Evolutionary conservation across 2,888 invertebrate species (phyloP).

Genomic region (Adineta ricciae): DNA sequence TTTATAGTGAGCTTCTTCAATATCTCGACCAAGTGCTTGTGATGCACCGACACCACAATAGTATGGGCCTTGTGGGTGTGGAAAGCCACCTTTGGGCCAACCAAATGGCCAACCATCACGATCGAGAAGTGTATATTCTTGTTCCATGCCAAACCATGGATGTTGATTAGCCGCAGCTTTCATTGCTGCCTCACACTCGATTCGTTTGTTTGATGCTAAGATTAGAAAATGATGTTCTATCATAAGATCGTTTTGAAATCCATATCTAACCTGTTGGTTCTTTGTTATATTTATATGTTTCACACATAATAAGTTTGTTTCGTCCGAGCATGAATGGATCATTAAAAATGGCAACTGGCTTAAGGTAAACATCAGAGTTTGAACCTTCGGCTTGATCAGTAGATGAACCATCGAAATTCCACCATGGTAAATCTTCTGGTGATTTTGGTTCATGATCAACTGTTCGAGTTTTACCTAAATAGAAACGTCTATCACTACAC

Average conservation of each 20-base stretch:
- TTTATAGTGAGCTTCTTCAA: slow-evolving; percentile 31
- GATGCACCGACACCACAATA: slow-evolving; percentile 34
- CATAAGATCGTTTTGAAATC: no score
- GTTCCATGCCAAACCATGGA: slow-evolving; percentile 57
- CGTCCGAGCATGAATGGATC: slow-evolving; percentile 40
- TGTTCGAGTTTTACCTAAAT: slow-evolving; percentile 32
- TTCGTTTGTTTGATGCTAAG: slow-evolving; percentile 41
- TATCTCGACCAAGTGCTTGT: slow-evolving; percentile 31
- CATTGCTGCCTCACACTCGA: slow-evolving; percentile 51
- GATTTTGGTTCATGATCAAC: slow-evolving; percentile 15
- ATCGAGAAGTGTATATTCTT: slow-evolving; percentile 55
- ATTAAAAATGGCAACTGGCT: slow-evolving; percentile 30
- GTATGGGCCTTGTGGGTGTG: slow-evolving; percentile 42
- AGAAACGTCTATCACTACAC: no score
- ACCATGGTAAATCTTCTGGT: slow-evolving; percentile 35
- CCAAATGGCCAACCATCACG: slow-evolving; percentile 47
- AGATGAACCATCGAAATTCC: slow-evolving; percentile 33
- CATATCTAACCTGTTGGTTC: slow-evolving; percentile 58
- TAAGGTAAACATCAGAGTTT: slow-evolving; percentile 32
- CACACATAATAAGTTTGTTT: slow-evolving; percentile 40
- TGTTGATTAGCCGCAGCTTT: slow-evolving; percentile 37
- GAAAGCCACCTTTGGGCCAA: slow-evolving; percentile 48
- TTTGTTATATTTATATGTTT: slow-evolving; percentile 70
- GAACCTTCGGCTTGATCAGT: slow-evolving; percentile 34
- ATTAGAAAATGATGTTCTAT: no score